These are phyloP conservation scores for Drosophila ercepeae DNA, from an alignment of 1,140 invertebrate genomes.

Conservation along the genomic window DNA sequence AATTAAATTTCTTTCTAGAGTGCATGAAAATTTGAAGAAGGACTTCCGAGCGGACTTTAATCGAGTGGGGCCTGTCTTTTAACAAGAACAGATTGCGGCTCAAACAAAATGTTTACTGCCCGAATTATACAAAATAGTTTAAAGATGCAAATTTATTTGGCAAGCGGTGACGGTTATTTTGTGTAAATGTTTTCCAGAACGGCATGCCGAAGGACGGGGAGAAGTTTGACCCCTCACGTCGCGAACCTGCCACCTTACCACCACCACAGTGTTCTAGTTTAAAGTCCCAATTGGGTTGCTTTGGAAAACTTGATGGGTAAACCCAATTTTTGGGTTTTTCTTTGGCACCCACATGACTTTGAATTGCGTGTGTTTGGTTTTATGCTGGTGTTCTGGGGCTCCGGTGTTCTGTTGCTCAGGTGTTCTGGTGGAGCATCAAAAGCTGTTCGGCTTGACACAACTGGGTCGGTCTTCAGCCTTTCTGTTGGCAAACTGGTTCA, in stretches of 20 bases:
- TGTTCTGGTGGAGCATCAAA: conserved; percentile 19
- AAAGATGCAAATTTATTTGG: conserved; percentile 71
- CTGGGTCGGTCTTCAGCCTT: conserved; percentile 33
- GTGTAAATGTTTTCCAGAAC: conserved; percentile 32
- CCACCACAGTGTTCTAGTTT: neutral
- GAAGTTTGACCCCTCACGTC: no score
- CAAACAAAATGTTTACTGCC: conserved; percentile 35
- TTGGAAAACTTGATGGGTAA: conserved; percentile 36
- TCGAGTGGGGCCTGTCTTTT: conserved; percentile 3
- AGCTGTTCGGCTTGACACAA: conserved; percentile 60
- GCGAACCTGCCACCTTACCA: conserved; percentile 9
- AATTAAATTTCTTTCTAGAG: no score
- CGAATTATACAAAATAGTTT: conserved; percentile 48
- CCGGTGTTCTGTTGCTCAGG: neutral
- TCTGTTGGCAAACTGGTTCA: conserved; percentile 66
- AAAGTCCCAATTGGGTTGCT: conserved; percentile 29
- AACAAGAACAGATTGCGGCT: conserved; percentile 13
- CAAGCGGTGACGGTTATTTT: no score
- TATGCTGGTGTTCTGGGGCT: neutral
- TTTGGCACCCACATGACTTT: conserved; percentile 42
- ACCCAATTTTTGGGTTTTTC: conserved; percentile 13
- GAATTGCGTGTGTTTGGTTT: conserved; percentile 29
- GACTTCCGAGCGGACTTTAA: neutral
- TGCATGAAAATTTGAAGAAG: neutral
- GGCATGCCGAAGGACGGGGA: no score